A percentile compares a stretch with the other conserved stretches of the same genome.
phyloP scores from a whole-genome alignment of 2,888 invertebrate genomes.

The Polietes domitor region DNA sequence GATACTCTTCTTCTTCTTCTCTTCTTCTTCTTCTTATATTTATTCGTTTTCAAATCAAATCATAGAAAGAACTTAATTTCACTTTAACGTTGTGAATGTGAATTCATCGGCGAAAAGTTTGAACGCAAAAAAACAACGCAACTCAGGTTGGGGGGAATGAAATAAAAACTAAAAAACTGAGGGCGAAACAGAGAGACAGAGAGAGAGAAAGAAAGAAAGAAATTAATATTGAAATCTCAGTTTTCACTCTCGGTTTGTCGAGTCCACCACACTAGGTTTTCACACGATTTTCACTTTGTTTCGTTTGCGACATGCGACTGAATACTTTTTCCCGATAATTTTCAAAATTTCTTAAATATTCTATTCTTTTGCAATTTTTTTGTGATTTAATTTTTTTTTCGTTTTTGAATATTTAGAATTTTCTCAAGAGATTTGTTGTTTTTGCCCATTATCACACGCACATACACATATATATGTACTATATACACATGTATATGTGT shows the following conservation, averaged over 20 bases:
- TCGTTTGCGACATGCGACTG: slow-evolving; percentile 18
- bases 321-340: neutral
- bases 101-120: slow-evolving; percentile 64
- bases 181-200: slow-evolving; percentile 54
- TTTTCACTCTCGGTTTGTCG: neutral
- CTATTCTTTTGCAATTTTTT: slow-evolving; percentile 27
- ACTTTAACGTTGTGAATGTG: slow-evolving; percentile 48
- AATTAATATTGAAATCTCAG: slow-evolving; percentile 4
- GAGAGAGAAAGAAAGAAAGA: slow-evolving; percentile 18
- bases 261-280: neutral
- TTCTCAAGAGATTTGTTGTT: neutral
- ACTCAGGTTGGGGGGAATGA: slow-evolving; percentile 50
- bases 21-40: slow-evolving; percentile 51
- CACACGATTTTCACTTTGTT: slow-evolving; percentile 48
- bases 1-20: slow-evolving; percentile 54
- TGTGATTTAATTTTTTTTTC: slow-evolving; percentile 22
- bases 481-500: slow-evolving; percentile 55
- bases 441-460: slow-evolving; percentile 39
- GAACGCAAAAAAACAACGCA: slow-evolving; percentile 37
- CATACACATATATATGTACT: no score
- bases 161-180: slow-evolving; percentile 67
- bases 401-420: slow-evolving; percentile 45
- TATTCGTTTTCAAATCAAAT: slow-evolving; percentile 46
- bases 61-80: slow-evolving; percentile 50
- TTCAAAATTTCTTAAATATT: slow-evolving; percentile 26